These are phyloP conservation scores for Drosophila koepferae DNA, from an alignment of 2,888 invertebrate genomes.

Conservation along the genomic window DNA sequence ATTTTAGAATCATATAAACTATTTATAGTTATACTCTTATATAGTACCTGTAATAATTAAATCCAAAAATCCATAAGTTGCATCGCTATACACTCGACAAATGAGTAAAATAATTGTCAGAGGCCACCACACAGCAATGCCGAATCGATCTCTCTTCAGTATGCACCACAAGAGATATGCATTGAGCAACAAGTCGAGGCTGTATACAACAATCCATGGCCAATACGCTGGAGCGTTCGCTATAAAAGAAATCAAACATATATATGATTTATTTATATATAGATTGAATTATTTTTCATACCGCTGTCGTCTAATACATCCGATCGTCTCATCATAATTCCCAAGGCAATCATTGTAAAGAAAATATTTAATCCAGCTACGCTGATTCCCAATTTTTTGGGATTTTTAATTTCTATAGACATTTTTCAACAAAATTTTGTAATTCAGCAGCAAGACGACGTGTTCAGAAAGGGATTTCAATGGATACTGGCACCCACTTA, in stretches of 20 bases:
- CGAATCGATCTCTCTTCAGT: background rate
- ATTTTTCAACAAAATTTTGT: background rate
- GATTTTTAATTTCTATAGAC: slow-evolving; percentile 1
- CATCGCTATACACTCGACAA: background rate
- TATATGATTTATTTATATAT: background rate
- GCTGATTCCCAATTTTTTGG: slow-evolving; percentile 1
- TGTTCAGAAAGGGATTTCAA: background rate
- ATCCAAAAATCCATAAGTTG: slow-evolving; percentile 10
- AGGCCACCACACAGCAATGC: slow-evolving; percentile 1
- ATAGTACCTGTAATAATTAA: slow-evolving; percentile 1
- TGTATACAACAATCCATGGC: slow-evolving; percentile 4
- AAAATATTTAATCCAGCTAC: slow-evolving; percentile 7
- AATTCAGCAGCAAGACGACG: background rate
- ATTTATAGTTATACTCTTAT: background rate
- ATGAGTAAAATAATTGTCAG: background rate
- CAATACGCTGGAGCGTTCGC: background rate
- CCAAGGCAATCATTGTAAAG: slow-evolving; percentile 11
- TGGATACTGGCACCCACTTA: background rate
- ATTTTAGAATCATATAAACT: no score
- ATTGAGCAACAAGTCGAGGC: slow-evolving; percentile 5
- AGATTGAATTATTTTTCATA: background rate
- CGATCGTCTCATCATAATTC: slow-evolving; percentile 3
- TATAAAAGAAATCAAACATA: background rate
- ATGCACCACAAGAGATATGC: slow-evolving; percentile 10
- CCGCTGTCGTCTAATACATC: background rate